A percentile compares a stretch with the other conserved stretches of the same genome.
These are phyloP conservation scores for Cephalopachus bancanus DNA, from an alignment of 2,797 vertebrate genomes.

Conservation along the genomic window DNA sequence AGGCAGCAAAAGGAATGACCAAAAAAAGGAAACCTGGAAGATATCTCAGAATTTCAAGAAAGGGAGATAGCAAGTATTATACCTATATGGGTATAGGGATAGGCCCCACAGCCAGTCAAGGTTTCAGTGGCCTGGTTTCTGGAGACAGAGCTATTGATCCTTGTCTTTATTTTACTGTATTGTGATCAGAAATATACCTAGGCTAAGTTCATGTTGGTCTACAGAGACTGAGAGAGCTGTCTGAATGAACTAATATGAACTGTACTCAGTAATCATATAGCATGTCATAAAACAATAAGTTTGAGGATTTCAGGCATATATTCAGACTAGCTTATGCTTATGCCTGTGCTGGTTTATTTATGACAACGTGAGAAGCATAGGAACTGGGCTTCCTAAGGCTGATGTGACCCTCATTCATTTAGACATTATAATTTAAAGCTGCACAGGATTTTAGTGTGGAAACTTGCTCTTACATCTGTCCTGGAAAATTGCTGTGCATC, in stretches of 20 bases:
- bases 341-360: neutral
- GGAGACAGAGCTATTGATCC: neutral
- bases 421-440: neutral
- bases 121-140: neutral
- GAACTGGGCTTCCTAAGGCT: neutral
- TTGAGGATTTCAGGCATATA: neutral
- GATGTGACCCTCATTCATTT: neutral
- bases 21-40: neutral
- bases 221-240: neutral
- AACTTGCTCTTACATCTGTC: neutral
- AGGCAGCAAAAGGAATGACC: neutral
- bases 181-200: neutral
- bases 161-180: neutral
- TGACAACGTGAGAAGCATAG: neutral
- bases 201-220: neutral
- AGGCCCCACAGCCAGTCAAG: neutral
- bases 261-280: neutral
- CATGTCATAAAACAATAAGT: neutral
- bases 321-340: neutral
- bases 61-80: neutral
- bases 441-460: neutral
- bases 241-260: neutral
- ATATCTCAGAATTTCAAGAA: neutral
- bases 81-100: too few species aligned
- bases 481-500: neutral